Percentiles rank a stretch among this genome's conserved stretches.
These are phyloP conservation scores for Melinaea marsaeus DNA, from an alignment of 2,888 invertebrate species.

Conservation along the genomic window DNA sequence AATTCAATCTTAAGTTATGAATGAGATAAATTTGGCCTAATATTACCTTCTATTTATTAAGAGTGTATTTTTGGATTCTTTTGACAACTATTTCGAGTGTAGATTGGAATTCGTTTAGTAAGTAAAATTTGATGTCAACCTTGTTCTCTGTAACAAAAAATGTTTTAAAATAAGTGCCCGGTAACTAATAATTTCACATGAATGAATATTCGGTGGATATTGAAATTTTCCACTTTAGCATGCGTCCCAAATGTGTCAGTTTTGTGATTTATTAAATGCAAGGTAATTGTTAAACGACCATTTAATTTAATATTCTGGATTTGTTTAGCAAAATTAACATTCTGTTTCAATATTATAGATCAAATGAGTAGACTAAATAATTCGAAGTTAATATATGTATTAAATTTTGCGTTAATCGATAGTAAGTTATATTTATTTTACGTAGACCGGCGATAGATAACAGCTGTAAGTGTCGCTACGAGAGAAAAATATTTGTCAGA, in stretches of 20 bases:
- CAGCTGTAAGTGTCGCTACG: background rate
- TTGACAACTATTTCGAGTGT: too few relatives aligned
- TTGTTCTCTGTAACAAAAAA: too few relatives aligned
- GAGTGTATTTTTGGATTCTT: too few relatives aligned
- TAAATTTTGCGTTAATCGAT: too few relatives aligned
- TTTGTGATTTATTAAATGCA: background rate
- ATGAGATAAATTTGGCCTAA: too few relatives aligned
- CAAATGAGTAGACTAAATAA: background rate
- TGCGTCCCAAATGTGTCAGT: background rate
- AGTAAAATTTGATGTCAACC: too few relatives aligned
- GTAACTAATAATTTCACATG: background rate
- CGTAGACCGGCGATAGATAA: too few relatives aligned
- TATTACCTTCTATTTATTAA: too few relatives aligned
- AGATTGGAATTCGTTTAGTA: too few relatives aligned
- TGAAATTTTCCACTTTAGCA: background rate
- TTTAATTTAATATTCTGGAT: background rate
- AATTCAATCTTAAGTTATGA: too few relatives aligned
- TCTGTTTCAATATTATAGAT: background rate
- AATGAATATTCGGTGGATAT: background rate
- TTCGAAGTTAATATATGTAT: background rate
- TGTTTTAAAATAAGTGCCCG: background rate
- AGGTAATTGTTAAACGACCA: background rate
- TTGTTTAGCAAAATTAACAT: slow-evolving; percentile 2
- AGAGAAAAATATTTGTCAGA: background rate
- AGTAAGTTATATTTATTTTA: too few relatives aligned